These are phyloP conservation scores for Seriola aureovittata DNA, from an alignment of 2,113 vertebrate genomes.

Conservation along the genomic window DNA sequence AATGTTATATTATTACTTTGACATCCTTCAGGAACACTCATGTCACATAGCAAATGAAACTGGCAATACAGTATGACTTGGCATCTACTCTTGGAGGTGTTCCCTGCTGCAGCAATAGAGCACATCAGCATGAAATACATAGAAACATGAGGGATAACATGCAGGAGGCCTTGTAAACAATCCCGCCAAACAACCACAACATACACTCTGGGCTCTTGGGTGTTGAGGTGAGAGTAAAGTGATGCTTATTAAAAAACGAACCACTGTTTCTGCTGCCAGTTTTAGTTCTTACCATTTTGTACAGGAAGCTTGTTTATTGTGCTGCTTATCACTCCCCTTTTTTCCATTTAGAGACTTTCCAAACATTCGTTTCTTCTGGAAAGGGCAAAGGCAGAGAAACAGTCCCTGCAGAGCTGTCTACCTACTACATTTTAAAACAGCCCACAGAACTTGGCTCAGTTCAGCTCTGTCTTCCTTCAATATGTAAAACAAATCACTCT, in stretches of 20 bases:
- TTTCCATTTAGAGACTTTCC: conserved; percentile 7
- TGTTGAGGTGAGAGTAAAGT: background rate
- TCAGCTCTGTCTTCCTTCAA: conserved; percentile 10
- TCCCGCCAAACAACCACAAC: background rate
- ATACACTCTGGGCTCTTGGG: background rate
- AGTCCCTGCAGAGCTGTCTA: background rate
- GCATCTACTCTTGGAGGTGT: background rate
- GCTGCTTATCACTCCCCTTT: background rate
- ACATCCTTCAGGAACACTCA: conserved; percentile 15
- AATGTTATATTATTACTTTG: conserved; percentile 18
- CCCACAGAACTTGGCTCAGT: conserved; percentile 5
- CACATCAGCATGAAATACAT: conserved; percentile 14
- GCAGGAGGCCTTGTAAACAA: background rate
- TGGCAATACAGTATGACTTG: conserved; percentile 8
- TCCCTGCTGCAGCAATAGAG: background rate
- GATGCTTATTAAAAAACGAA: background rate
- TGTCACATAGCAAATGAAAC: conserved; percentile 23
- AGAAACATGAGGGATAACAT: conserved; percentile 1
- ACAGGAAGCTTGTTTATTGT: background rate
- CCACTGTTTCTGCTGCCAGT: background rate
- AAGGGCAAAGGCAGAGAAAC: background rate
- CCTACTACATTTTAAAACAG: background rate
- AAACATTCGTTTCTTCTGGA: background rate
- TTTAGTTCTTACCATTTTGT: background rate
- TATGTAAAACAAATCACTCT: conserved; percentile 1